A percentile compares a stretch with the other conserved stretches of the same genome.
Evolutionary conservation across 2,113 vertebrate genomes (phyloP).

Genomic region (Gadus macrocephalus): DNA sequence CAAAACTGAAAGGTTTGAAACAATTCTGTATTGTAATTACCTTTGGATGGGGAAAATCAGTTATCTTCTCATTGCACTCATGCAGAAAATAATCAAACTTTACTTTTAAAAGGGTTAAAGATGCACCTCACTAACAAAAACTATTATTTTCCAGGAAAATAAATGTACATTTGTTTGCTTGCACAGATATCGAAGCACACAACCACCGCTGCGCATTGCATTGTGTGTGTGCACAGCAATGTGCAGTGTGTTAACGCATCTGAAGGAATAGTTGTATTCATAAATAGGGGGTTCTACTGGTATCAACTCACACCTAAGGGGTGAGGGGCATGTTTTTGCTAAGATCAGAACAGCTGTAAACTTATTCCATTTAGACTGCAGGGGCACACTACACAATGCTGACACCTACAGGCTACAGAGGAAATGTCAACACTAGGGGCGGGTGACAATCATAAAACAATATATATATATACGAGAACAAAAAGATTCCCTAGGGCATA

Average conservation of each 20-base stretch:
- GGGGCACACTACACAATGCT: slow-evolving; percentile 48
- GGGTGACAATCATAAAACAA: too few relatives aligned
- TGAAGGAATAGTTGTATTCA: not conserved
- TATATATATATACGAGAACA: too few relatives aligned
- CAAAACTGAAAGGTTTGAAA: slow-evolving; percentile 13
- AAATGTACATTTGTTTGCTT: not conserved
- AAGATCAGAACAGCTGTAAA: not conserved
- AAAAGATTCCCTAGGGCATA: too few relatives aligned
- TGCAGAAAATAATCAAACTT: too few relatives aligned
- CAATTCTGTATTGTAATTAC: not conserved
- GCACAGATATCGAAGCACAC: not conserved
- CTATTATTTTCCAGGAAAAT: not conserved
- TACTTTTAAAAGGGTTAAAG: too few relatives aligned
- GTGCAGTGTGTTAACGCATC: too few relatives aligned
- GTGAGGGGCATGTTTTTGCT: slow-evolving; percentile 25
- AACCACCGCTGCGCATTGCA: too few relatives aligned
- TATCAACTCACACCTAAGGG: slow-evolving; percentile 24
- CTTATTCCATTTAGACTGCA: not conserved
- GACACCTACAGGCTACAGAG: slow-evolving; percentile 56
- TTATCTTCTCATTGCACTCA: too few relatives aligned
- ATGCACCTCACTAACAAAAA: too few relatives aligned
- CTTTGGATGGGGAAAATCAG: too few relatives aligned
- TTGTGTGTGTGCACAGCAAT: too few relatives aligned
- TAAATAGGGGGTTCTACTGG: slow-evolving; percentile 2
- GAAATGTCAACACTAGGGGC: too few relatives aligned